These are phyloP conservation scores for Penaeus indicus DNA, from an alignment of 1,140 invertebrate genomes.

Conservation along the genomic window DNA sequence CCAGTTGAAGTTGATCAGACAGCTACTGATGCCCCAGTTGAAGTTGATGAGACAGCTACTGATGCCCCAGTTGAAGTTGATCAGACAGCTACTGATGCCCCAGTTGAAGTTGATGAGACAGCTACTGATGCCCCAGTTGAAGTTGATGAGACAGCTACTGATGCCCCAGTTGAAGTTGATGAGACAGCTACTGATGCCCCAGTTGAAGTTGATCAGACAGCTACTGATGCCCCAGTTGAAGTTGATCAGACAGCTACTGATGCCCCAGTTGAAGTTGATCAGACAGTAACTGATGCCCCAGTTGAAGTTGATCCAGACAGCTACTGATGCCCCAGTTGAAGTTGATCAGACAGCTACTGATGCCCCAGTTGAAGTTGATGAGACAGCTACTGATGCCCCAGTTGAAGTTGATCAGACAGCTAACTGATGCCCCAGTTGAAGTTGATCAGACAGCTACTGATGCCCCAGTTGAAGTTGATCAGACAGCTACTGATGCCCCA, in stretches of 20 bases:
- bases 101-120: not conserved
- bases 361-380: not conserved
- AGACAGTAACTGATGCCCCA: not conserved
- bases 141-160: constrained; percentile 4
- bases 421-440: not conserved
- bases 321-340: not conserved
- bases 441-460: constrained; percentile 10
- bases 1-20: not conserved
- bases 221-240: not conserved
- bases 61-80: not conserved
- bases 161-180: constrained; percentile 1
- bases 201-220: constrained; percentile 26
- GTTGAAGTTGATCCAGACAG: not conserved
- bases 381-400: not conserved
- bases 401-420: not conserved
- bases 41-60: not conserved
- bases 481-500: not conserved
- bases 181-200: not conserved
- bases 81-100: not conserved
- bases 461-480: not conserved
- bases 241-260: not conserved
- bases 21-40: not conserved
- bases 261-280: not conserved
- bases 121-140: not conserved
- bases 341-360: not conserved